These are phyloP conservation scores for Channa argus DNA, from an alignment of 2,113 vertebrate genomes.

Conservation along the genomic window DNA sequence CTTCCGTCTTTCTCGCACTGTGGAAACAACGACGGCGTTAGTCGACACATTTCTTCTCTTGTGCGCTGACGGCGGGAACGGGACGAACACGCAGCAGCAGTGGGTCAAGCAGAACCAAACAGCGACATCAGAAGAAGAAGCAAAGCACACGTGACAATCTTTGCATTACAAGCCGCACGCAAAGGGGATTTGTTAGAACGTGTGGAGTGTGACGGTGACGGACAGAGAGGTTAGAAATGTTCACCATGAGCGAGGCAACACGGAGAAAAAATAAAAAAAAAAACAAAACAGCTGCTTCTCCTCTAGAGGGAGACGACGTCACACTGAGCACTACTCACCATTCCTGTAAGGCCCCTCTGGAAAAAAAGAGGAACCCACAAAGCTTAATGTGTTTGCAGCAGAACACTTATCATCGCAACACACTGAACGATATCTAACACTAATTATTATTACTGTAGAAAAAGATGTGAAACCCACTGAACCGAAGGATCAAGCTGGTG, in stretches of 20 bases:
- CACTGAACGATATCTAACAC: too few relatives aligned
- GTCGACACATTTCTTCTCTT: neutral
- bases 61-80: neutral
- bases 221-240: neutral
- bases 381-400: constrained; percentile 4
- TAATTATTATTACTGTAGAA: too few relatives aligned
- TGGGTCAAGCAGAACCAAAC: neutral
- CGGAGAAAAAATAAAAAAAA: neutral
- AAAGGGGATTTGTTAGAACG: neutral
- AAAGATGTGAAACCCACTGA: too few relatives aligned
- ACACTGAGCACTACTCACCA: constrained; percentile 49
- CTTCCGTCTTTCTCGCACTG: constrained; percentile 81
- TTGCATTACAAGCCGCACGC: neutral
- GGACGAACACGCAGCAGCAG: neutral
- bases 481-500: too few relatives aligned
- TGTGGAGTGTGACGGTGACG: neutral
- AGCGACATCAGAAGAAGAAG: neutral
- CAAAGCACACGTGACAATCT: neutral
- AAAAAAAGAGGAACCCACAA: constrained; percentile 30
- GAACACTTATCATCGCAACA: neutral
- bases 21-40: constrained; percentile 23
- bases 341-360: constrained; percentile 47
- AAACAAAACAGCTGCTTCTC: neutral
- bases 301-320: constrained; percentile 53
- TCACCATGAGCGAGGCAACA: neutral